Base-by-base conservation (phyloP, 2,888 invertebrate genomes). In the Ceriagrion tenellum region DNA sequence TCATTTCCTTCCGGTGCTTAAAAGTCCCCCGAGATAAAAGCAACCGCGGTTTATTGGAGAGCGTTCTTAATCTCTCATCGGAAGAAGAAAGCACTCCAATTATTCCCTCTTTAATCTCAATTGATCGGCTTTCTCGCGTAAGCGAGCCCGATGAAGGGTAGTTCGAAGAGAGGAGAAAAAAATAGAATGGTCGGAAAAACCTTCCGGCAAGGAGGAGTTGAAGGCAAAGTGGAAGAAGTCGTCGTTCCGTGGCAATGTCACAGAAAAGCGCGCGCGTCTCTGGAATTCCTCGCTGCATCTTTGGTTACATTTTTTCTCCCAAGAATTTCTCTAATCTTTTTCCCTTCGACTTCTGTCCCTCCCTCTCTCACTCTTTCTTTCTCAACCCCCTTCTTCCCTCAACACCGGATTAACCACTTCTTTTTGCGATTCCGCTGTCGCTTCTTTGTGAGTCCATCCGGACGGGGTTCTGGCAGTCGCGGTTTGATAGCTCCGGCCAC, bases 401-500 rank as follows among this genome's bases (percentile, higher is more conserved):
- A 26, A 12, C 12, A 35, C 69, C 69, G 81, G 81, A 81, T 81
- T 35, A 35, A 35, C 30, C 30, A 35, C 81, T 81, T 35, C 81
- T 81, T 81, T 35, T 81, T 81, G 55, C n/a, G 55, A 88, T 88
- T 88, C 88, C 23, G 10, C 88, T 18, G 26, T 55, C 55, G 55
- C 93, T 59, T 23, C 69, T 69, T n/a, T 69, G 16, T 55, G 63
- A 93, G 93, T 69, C 47, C 47, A 69, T 35, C 26, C 69, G 69
- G 40, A 59, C 63, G 35, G 20, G n/a, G 23, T 63, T 35, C 35
- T 13, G 81, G 40, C 59, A 91, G 63, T 91, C 91, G 91, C 91
- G 91, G 63, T 63, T 91, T 63, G 63, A 91, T 63, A 91, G 63
- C 55, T 89, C 8, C 63, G 55, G 56, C 91, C 59, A 40, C 91